Evolutionary conservation across 1,140 invertebrate genomes (phyloP), one percentile per base, ranked within the genome.

Genomic region (Tetramorium alpestre): DNA sequence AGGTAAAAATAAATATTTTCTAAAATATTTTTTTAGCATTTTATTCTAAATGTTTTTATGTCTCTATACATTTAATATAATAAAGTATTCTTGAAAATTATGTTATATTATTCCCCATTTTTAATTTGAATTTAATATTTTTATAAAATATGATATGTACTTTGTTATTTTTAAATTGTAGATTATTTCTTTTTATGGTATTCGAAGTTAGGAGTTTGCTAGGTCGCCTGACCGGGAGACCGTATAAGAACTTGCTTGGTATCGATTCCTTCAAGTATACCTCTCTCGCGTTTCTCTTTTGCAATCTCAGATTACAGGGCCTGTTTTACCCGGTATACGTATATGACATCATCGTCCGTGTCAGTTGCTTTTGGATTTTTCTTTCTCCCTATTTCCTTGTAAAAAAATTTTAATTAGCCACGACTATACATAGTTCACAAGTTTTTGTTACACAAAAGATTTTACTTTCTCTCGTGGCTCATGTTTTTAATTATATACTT

Each of bases 241-340:
- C 94, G 82, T 94, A 95, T 90, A 95, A 94, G 91, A 94, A 93
- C 93, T 91, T 86, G 87, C 85, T 89, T 85, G 91, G 89, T 94
- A 95, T 95, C 94, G 94, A 95, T 95, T 94, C 90, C 90, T 78
- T 78, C 60, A 62, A 54, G 88, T 84, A 51, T 87, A 18, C 65
- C 56, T 72, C 89, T 91, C 88, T 86, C 90, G 93, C 92, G 84
- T 94, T 94, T 94, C 94, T 94, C 92, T 92, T 89, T 76, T 70
- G 76, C 87, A 88, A 89, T 93, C 92, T 95, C 93, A 65, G 77
- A 89, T 95, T 94, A 94, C 94, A 88, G 67, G 41, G 69, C 41
- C 88, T 87, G 86, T 90, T 85, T 49, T 77, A 67, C 41, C 10
- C 22, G 60, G 58, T 75, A 22, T 82, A 60, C 38, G 1, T 11